Evolutionary conservation across 2,888 invertebrate genomes (phyloP).

Genomic region (Caenorhabditis sinica): DNA sequence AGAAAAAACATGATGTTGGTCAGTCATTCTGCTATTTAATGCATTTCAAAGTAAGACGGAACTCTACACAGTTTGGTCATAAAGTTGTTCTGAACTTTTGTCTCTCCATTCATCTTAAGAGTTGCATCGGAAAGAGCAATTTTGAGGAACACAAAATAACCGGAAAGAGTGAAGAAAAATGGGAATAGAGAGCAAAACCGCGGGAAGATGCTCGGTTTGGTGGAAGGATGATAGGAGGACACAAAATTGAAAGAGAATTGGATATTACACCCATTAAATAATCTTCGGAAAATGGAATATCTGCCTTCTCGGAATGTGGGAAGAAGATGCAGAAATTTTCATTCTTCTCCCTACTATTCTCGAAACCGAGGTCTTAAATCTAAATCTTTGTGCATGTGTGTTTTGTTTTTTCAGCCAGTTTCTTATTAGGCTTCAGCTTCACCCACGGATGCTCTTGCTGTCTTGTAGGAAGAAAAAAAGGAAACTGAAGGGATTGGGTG

Average conservation of each 20-base stretch:
- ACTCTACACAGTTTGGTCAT: slow-evolving; percentile 30
- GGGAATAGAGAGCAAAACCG: not conserved
- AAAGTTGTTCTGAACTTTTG: slow-evolving; percentile 51
- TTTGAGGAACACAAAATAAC: slow-evolving; percentile 24
- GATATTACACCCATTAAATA: slow-evolving; percentile 55
- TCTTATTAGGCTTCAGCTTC: slow-evolving; percentile 17
- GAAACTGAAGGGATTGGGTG: slow-evolving; percentile 1
- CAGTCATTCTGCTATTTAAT: slow-evolving; percentile 42
- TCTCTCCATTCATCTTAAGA: slow-evolving; percentile 14
- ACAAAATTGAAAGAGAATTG: slow-evolving; percentile 59
- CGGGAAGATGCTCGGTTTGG: slow-evolving; percentile 25
- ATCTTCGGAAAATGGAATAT: slow-evolving; percentile 43
- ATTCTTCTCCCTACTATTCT: not conserved
- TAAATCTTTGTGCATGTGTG: slow-evolving; percentile 20
- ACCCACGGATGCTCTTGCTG: slow-evolving; percentile 12
- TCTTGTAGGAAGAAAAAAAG: slow-evolving; percentile 4
- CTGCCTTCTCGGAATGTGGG: slow-evolving; percentile 27
- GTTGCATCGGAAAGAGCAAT: slow-evolving; percentile 14
- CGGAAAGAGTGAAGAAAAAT: not conserved
- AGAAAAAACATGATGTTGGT: slow-evolving; percentile 15
- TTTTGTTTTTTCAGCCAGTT: not conserved
- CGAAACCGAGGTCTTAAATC: not conserved
- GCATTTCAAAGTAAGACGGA: slow-evolving; percentile 47
- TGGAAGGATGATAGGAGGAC: slow-evolving; percentile 33
- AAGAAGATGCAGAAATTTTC: slow-evolving; percentile 25